Base-by-base conservation (phyloP, 2,888 invertebrate species). In the Drosophila lacicola region DNA sequence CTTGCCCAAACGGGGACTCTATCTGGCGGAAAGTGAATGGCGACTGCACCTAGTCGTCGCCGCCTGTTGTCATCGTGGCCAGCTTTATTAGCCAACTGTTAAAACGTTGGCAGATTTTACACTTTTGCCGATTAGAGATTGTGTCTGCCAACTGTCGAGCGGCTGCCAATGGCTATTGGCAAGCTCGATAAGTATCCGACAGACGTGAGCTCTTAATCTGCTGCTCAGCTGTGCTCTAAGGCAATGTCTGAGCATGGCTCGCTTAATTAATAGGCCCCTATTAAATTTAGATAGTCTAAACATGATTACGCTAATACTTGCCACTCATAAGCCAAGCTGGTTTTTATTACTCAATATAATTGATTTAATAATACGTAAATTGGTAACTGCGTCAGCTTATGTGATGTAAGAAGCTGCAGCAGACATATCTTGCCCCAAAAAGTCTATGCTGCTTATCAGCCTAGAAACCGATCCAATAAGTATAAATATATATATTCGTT, bases 41-140 rank as follows among this genome's bases (percentile, higher is more conserved):
- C 50, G 47, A 50, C 62, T 74, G 68, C 73, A 45, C 58, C 61
- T 34, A 41, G 41, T 45, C 49, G 41, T 45, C 49, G 41, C 36
- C 19, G 42, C 5, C 17, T 34, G 29, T 47, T 51, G 54, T 42
- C 56, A 42, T 46, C 71, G 17, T 76, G 80, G 81, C 81, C 69
- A 66, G 70, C 82, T 84, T 78, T 81, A 89, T 84, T 87, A 72
- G 84, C 61, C 78, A 75, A 61, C 82, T 66, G 74, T 56, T 62
- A 58, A 57, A 70, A 49, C 56, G 41, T 50, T 66, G 60, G 45
- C 61, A 70, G 67, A 75, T 80, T 67, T 70, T 25, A n/a, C 46
- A 57, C 33, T 29, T 45, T 44, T 17, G 41, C 17, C 63, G 80
- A 85, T 88, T 60, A 13, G 25, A 67, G 82, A 88, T 82, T 72